Percentiles rank a stretch among this genome's conserved stretches.
Evolutionary conservation across 2,113 vertebrate genomes (phyloP).

Genomic region (Piprites chloris): DNA sequence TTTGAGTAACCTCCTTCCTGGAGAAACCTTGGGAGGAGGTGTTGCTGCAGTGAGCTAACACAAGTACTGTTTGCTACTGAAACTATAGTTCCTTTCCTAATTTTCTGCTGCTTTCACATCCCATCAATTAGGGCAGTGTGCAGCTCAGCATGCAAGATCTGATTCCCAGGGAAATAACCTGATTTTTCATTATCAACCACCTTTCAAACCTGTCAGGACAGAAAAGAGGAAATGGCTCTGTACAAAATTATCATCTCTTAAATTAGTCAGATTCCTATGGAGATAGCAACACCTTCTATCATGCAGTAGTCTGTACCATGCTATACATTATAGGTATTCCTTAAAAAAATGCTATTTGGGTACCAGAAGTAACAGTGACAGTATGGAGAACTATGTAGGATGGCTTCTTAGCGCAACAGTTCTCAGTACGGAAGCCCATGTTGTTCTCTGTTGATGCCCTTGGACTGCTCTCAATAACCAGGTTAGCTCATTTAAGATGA

Average conservation of each 20-base stretch:
- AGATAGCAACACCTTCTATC: not conserved
- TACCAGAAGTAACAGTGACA: not conserved
- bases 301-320: not conserved
- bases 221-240: not conserved
- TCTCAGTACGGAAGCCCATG: not conserved
- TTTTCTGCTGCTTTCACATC: not conserved
- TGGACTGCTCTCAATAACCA: slow-evolving; percentile 6
- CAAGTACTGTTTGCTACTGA: not conserved
- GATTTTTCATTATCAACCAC: not conserved
- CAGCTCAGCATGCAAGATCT: not conserved
- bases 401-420: not conserved
- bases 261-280: not conserved
- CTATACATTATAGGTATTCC: not conserved
- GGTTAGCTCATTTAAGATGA: slow-evolving; percentile 8
- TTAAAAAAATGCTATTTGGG: not conserved
- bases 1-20: not conserved
- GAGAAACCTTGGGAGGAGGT: not conserved
- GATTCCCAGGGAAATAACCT: not conserved
- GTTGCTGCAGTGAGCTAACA: not conserved
- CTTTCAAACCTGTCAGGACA: not conserved
- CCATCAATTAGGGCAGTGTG: not conserved
- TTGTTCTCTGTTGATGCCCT: not conserved
- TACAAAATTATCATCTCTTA: not conserved
- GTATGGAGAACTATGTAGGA: not conserved
- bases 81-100: not conserved